A percentile compares a stretch with the other conserved stretches of the same genome.
phyloP scores from a whole-genome alignment of 2,797 vertebrate species.

The Girardinus metallicus region DNA sequence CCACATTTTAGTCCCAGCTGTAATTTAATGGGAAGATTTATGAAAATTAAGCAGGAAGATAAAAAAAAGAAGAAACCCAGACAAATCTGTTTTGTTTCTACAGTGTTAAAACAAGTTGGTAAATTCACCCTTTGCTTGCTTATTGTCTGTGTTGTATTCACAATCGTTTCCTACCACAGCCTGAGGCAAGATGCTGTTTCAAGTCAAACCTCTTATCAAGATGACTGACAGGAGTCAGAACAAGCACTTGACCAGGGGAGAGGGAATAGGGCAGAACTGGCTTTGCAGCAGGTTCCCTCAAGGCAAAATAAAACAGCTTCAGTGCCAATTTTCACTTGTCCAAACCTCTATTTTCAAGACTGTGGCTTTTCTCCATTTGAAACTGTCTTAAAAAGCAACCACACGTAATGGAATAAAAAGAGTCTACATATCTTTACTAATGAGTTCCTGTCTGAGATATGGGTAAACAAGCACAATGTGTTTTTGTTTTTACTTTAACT shows the following conservation, averaged over 20 bases:
- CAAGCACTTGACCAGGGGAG: conserved; percentile 23
- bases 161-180: conserved; percentile 20
- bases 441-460: neutral
- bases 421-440: neutral
- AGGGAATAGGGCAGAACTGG: neutral
- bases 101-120: neutral
- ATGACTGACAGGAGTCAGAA: conserved; percentile 45
- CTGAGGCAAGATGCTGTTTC: conserved; percentile 33
- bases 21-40: neutral
- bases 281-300: conserved; percentile 10
- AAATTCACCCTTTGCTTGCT: conserved; percentile 3
- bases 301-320: conserved; percentile 8
- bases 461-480: neutral
- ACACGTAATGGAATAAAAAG: neutral
- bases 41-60: neutral
- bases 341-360: neutral
- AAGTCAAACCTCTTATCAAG: conserved; percentile 32
- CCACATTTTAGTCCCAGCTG: conserved; percentile 2
- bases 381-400: neutral
- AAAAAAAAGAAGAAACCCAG: neutral
- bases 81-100: neutral
- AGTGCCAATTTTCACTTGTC: neutral
- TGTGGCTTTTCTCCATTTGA: neutral
- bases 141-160: conserved; percentile 17
- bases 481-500: neutral